Evolutionary conservation across 2,797 vertebrate genomes (phyloP), one percentile per base, ranked within the genome.

Genomic region (Rallus crepitans): DNA sequence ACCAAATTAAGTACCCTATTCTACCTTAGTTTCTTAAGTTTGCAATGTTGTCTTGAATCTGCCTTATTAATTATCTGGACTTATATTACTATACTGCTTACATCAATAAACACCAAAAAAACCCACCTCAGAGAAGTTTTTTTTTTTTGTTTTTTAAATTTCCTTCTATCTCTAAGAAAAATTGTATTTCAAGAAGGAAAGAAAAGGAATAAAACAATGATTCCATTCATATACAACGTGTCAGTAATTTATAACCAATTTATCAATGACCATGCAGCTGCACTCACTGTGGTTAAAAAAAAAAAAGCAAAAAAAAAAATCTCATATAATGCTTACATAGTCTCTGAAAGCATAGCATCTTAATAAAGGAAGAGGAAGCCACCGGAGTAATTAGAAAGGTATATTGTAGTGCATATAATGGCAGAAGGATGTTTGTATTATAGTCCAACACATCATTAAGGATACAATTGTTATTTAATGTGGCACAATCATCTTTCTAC

Each of bases 401-500:
- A 97, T 93, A 95, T 95, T 96, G 87, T 97, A 92, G 95, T 83
- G 75, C 90, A 87, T 94, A 95, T 97, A 98, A 98, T 97, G 96
- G 97, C 80, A 97, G 97, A 98, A 95, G 97, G 94, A 97, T 98
- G 97, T 98, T 98, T 98, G 97, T 97, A 97, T 98, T 98, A 98
- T 97, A 98, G 97, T 96, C 98, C 97, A 98, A 98, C 98, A 98
- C 98, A 98, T 98, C 98, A 98, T 98, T 98, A 98, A 98, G 97
- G 98, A 98, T 97, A 98, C 98, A 98, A 98, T 98, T 98, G 98
- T 98, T 98, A 98, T 98, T 98, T 98, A 99, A 98, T 98, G 98
- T 98, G 98, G 97, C 97, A 98, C 98, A 98, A 98, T 98, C 98
- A 98, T 98, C 97, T 98, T 98, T 98, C 98, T 98, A 96, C 98